Evolutionary conservation across 2,113 vertebrate species (phyloP).

Genomic region (Erpornis zantholeuca): DNA sequence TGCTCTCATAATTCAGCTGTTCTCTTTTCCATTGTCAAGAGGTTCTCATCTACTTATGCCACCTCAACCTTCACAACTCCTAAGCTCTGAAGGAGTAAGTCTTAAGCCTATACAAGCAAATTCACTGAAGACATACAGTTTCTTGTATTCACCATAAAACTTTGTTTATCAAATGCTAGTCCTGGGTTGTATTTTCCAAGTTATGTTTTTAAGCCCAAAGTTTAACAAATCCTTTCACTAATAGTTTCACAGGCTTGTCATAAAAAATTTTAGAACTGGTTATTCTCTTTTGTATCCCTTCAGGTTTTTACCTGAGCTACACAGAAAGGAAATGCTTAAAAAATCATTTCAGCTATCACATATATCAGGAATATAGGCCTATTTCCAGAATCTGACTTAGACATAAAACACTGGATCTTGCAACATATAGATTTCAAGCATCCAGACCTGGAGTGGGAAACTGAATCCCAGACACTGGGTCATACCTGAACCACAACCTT

Average conservation of each 20-base stretch:
- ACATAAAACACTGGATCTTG: background rate
- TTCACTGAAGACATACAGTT: background rate
- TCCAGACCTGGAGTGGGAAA: background rate
- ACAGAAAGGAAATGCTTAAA: background rate
- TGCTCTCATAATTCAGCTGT: accelerated
- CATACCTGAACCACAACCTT: background rate
- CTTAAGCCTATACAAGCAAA: background rate
- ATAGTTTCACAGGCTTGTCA: background rate
- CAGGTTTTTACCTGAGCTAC: background rate
- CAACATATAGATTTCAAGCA: background rate
- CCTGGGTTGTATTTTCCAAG: background rate
- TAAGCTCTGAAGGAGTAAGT: background rate
- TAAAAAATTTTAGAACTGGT: background rate
- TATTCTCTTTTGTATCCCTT: background rate
- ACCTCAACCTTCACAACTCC: background rate
- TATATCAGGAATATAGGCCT: background rate
- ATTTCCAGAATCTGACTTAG: background rate
- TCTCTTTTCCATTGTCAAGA: background rate
- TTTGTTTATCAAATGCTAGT: background rate
- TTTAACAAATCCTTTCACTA: background rate
- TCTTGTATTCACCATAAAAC: background rate
- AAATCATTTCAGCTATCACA: background rate
- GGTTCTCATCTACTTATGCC: background rate
- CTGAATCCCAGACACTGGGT: background rate
- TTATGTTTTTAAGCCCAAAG: background rate